Evolutionary conservation across 2,888 invertebrate genomes (phyloP), one percentile per base, ranked within the genome.

Genomic region (Diadromus collaris): DNA sequence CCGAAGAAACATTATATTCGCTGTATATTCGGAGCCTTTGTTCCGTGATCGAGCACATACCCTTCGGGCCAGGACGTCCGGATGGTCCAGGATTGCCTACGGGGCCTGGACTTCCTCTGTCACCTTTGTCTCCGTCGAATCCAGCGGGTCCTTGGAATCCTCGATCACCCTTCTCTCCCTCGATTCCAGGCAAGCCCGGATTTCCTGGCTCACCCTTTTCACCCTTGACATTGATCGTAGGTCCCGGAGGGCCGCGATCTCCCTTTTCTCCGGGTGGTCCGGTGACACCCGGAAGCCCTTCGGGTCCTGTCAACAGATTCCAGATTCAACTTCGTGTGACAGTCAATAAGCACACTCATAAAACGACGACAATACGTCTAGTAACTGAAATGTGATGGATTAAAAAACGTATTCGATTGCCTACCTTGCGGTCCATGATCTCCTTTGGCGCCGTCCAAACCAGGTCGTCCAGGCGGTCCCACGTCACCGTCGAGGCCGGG

Each of bases 401-500:
- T 1, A 9, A 19, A 19, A 46, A 7, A 7, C n/a, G n/a, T 6
- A 6, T 19, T 46, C 27, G 4, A n/a, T 72, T 21, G 6, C 24
- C 81, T 83, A 91, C 92, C 92, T 79, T 86, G 78, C 5, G 85
- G 82, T 64, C 94, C 94, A 70, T 88, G 83, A 58, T 93, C 93
- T 81, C 94, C 94, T 87, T 93, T 93, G 19, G 87, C 87, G 24
- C 94, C 94, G 85, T 93, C 91, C 19, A 92, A 89, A 19, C 94
- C 94, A 78, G 91, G 89, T 76, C 89, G 86, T 58, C 94, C 94
- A 2, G 94, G 91, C n/a, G 92, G 87, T 60, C 97, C 97, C 76
- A 89, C 91, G 73, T 95, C 95, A 70, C 97, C 97, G 88, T 93
- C 95, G 38, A 91, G 91, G 5, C 97, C 97, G 64, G 93, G 93